Evolutionary conservation across 2,888 invertebrate species (phyloP), one percentile per base, ranked within the genome.

Genomic region (Lordiphosa andalusiaca): DNA sequence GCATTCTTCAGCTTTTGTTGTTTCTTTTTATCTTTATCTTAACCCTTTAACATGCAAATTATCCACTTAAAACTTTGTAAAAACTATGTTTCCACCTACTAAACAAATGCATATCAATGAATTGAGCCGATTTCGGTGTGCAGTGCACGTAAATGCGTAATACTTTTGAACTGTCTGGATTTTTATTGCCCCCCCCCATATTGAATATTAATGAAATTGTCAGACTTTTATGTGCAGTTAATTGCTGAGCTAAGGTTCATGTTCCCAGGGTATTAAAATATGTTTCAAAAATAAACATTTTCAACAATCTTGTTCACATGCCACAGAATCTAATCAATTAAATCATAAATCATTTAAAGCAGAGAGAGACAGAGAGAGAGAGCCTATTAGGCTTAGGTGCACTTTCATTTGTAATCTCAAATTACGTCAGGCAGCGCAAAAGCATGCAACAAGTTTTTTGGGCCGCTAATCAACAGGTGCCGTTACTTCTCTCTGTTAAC

Each of bases 391-490:
- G 52, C 33, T 39, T 37, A 36, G 50, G 36, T 65, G 65, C 65
- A 63, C 38, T 56, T 35, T 25, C 13, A 33, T 33, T 44, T 16
- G 30, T 44, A 44, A 44, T 44, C 44, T 44, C 36, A 37, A 37
- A 16, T 33, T 10, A 6, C 25, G 36, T n/a, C 12, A 23, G 37
- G 44, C 37, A 53, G 54, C 64, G 48, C 4, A 5, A 39, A 42
- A 67, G 71, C 74, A 78, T 77, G 78, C 78, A 78, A 82, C 82
- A 78, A 78, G 78, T 78, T 61, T 57, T 39, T 37, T 16, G 30
- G 39, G 33, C 25, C 38, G 44, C 49, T 63, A 64, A 70, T 74
- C 83, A 83, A 83, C 83, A 80, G 77, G 77, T 80, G 72, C 69
- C 67, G 44, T 60, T 35, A n/a, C 33, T 33, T 44, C 44, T n/a